phyloP scores from a whole-genome alignment of 2,888 invertebrate species.

The Noctua janthe region DNA sequence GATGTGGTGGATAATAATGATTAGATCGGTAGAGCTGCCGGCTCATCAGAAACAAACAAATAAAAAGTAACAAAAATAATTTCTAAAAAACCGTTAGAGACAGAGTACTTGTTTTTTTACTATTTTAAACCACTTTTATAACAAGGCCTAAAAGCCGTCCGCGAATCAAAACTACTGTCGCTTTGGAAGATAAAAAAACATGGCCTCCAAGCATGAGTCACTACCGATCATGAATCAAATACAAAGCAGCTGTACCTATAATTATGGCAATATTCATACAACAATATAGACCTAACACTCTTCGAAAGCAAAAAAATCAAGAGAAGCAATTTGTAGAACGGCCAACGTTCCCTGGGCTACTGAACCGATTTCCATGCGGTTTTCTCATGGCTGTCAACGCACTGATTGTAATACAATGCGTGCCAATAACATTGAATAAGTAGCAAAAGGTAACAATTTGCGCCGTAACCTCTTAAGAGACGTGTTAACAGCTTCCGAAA shows the following conservation, averaged over 20 bases:
- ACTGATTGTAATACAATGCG: constrained; percentile 54
- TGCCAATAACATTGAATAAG: constrained; percentile 47
- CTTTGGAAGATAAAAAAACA: neutral
- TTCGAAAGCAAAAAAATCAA: constrained; percentile 8
- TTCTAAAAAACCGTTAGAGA: neutral
- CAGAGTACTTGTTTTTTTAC: neutral
- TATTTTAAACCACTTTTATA: neutral
- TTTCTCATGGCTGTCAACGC: constrained; percentile 60
- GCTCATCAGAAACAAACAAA: neutral
- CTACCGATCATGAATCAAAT: constrained; percentile 2
- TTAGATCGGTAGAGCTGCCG: neutral
- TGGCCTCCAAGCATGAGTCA: neutral
- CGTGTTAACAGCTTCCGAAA: constrained; percentile 42
- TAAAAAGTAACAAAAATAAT: neutral
- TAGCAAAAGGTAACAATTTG: constrained; percentile 29
- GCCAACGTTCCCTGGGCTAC: constrained; percentile 47
- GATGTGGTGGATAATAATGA: neutral
- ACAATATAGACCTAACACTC: constrained; percentile 30
- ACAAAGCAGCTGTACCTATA: constrained; percentile 9
- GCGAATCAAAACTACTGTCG: too few relatives aligned
- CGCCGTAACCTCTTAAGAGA: constrained; percentile 23
- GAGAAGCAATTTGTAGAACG: constrained; percentile 31
- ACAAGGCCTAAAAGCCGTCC: neutral
- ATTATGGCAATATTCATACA: constrained; percentile 34
- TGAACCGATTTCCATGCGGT: constrained; percentile 65